Evolutionary conservation across 2,797 vertebrate species (phyloP).

Genomic region (Harpagifer antarcticus): DNA sequence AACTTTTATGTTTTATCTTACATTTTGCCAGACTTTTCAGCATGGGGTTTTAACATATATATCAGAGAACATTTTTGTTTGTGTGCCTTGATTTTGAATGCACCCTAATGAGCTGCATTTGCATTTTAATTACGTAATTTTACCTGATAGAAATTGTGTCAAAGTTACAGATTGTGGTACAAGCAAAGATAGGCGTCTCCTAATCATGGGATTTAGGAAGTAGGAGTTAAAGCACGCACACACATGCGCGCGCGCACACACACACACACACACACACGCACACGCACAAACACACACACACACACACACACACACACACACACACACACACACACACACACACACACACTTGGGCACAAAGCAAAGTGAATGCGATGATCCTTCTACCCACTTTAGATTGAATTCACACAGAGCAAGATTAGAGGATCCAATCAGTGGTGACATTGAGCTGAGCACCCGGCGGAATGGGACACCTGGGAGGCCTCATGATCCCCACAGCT

Average conservation of each 20-base stretch:
- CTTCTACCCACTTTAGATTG: slow-evolving; percentile 69
- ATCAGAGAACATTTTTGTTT: background rate
- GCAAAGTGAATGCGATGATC: slow-evolving; percentile 52
- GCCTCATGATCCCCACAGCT: slow-evolving; percentile 73
- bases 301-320: slow-evolving; percentile 10
- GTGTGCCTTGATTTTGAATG: background rate
- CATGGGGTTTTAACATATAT: background rate
- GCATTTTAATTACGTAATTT: background rate
- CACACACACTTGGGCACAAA: slow-evolving; percentile 19
- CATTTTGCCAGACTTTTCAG: background rate
- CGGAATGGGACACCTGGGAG: slow-evolving; percentile 71
- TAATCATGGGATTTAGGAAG: too few relatives aligned
- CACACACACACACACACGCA: background rate
- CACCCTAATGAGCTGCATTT: slow-evolving; percentile 3
- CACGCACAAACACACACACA: slow-evolving; percentile 19
- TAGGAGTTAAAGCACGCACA: background rate
- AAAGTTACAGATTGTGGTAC: too few relatives aligned
- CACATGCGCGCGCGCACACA: slow-evolving; percentile 13
- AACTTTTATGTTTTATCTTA: background rate
- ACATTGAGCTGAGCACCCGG: slow-evolving; percentile 77
- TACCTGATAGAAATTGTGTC: too few relatives aligned
- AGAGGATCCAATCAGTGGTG: slow-evolving; percentile 81
- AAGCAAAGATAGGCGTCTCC: too few relatives aligned
- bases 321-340: background rate
- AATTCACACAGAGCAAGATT: slow-evolving; percentile 79